Conservation (phyloP, 1,140 invertebrate species). For the Drosophila dunni region DNA sequence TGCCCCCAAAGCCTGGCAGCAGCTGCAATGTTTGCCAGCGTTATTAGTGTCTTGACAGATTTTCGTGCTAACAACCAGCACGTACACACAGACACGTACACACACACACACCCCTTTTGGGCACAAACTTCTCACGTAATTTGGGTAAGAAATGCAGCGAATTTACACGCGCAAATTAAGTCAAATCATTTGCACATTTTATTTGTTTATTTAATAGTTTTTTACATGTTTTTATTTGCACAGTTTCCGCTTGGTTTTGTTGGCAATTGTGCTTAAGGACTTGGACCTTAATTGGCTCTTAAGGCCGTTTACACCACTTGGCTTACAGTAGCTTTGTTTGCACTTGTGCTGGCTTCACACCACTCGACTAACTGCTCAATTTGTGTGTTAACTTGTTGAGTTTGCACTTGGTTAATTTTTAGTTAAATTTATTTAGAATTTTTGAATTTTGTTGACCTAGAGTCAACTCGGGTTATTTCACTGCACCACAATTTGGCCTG, state of each 20-base stretch:
- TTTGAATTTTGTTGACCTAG: no score
- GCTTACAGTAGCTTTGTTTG: no score
- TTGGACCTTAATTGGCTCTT: no score
- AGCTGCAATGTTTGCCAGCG: constrained; percentile 38
- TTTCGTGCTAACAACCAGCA: constrained; percentile 12
- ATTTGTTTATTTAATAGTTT: constrained; percentile 23
- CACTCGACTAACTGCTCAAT: no score
- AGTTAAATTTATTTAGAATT: no score
- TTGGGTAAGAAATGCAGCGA: constrained; percentile 1
- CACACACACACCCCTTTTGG: constrained; percentile 6
- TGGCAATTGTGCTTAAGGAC: no score
- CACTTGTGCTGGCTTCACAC: no score
- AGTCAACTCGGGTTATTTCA: no score
- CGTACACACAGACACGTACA: not conserved
- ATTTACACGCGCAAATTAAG: constrained; percentile 63
- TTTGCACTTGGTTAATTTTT: no score
- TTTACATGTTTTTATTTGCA: not conserved
- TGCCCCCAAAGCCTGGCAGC: constrained; percentile 9
- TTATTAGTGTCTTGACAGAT: constrained; percentile 24
- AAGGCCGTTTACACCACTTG: no score
- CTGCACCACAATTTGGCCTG: no score
- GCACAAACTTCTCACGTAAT: constrained; percentile 29
- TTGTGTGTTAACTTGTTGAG: no score
- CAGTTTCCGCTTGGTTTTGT: not conserved
- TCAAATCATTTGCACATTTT: constrained; percentile 59